Conservation (phyloP, 2,797 vertebrate genomes). For the Rhabdophis nuchalis region DNA sequence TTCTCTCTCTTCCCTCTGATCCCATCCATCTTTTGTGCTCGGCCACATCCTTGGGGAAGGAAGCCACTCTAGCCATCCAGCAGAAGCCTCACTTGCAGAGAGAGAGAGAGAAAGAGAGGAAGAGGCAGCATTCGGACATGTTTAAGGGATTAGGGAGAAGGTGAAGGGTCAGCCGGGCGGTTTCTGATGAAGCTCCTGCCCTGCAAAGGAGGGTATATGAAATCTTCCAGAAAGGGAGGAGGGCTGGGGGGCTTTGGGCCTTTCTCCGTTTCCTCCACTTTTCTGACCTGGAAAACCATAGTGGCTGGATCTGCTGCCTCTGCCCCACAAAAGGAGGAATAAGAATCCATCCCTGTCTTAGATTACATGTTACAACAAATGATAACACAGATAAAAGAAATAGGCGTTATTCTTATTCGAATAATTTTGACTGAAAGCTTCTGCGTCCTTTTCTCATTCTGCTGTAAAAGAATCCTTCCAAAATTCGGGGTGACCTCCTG, state of each 20-base stretch:
- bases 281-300: not conserved
- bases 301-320: accelerated
- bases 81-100: not conserved
- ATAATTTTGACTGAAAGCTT: not conserved
- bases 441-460: not conserved
- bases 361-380: not conserved
- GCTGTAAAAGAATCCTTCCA: not conserved
- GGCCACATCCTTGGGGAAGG: not conserved
- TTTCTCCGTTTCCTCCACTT: no score
- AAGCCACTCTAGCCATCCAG: not conserved
- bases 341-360: not conserved
- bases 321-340: not conserved
- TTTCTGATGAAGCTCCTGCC: not conserved
- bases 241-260: not conserved
- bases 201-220: no score
- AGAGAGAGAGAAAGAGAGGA: not conserved
- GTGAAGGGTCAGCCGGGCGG: not conserved
- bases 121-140: not conserved
- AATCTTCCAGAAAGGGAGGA: not conserved
- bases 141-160: not conserved
- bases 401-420: not conserved
- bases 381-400: not conserved
- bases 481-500: not conserved
- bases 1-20: no score
- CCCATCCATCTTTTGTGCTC: not conserved